Conservation (phyloP, 2,888 invertebrate species). For the Sesia apiformis region DNA sequence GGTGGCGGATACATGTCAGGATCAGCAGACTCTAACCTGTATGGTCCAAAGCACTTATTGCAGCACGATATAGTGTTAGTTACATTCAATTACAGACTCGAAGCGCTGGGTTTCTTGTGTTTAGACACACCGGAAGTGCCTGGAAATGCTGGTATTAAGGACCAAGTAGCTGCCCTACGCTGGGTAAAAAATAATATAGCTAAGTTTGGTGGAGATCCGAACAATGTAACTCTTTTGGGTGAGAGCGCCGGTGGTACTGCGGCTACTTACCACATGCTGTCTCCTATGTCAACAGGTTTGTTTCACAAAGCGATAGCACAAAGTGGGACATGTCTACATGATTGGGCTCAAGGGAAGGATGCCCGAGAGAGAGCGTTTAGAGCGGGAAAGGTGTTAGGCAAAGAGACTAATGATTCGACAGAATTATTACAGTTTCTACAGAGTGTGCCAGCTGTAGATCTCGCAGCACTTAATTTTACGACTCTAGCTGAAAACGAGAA, state of each 20-base stretch:
- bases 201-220: constrained; percentile 31
- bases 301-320: constrained; percentile 40
- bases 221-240: constrained; percentile 40
- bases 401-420: constrained; percentile 13
- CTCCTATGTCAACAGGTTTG: constrained; percentile 37
- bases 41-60: constrained; percentile 40
- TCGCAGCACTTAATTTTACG: constrained; percentile 18
- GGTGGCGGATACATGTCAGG: constrained; percentile 27
- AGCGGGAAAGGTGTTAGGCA: constrained; percentile 19
- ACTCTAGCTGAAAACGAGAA: constrained; percentile 23
- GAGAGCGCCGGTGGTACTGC: constrained; percentile 42
- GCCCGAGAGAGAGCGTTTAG: constrained; percentile 18
- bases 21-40: constrained; percentile 15
- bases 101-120: constrained; percentile 35
- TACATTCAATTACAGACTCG: constrained; percentile 47
- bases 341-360: constrained; percentile 16
- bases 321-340: constrained; percentile 28
- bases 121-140: constrained; percentile 35
- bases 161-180: constrained; percentile 33
- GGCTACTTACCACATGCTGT: constrained; percentile 39
- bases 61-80: constrained; percentile 44
- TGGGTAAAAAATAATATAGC: constrained; percentile 34
- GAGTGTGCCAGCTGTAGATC: constrained; percentile 14
- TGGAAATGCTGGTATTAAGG: constrained; percentile 44
- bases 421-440: constrained; percentile 20